These are phyloP conservation scores for Polypterus senegalus DNA, from an alignment of 2,113 vertebrate genomes.

Conservation along the genomic window DNA sequence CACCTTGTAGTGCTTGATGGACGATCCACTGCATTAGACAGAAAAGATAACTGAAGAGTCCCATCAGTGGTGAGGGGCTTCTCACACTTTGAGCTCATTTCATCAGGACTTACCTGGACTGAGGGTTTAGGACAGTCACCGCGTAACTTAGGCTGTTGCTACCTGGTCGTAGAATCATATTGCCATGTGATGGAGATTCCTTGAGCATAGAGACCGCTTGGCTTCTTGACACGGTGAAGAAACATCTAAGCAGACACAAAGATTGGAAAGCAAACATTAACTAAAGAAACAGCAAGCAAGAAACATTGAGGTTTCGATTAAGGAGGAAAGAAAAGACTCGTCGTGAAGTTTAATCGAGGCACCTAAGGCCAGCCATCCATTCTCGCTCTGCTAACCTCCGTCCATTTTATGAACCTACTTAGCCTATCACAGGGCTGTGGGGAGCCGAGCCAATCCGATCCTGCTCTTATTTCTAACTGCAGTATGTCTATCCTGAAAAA, in stretches of 20 bases:
- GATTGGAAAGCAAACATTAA: not conserved
- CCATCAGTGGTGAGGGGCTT: not conserved
- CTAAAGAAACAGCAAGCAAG: not conserved
- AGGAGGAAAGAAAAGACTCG: not conserved
- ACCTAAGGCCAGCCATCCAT: not conserved
- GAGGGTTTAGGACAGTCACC: conserved; percentile 29
- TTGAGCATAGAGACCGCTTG: conserved; percentile 37
- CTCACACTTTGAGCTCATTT: not conserved
- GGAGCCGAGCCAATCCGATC: too few relatives aligned
- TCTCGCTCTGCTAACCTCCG: not conserved
- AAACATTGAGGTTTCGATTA: not conserved
- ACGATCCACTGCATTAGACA: conserved; percentile 40
- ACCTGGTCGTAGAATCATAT: conserved; percentile 44
- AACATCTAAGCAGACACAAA: conserved; percentile 30
- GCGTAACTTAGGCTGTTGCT: conserved; percentile 31
- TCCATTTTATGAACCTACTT: not conserved
- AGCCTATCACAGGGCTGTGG: not conserved
- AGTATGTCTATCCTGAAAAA: too few relatives aligned
- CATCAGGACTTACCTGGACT: conserved; percentile 20
- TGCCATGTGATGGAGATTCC: conserved; percentile 29
- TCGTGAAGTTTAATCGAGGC: not conserved
- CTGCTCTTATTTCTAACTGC: too few relatives aligned
- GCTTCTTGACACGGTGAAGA: conserved; percentile 32
- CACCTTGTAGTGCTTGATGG: conserved; percentile 62
- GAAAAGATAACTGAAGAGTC: not conserved